Evolutionary conservation across 2,888 invertebrate genomes (phyloP), one percentile per base, ranked within the genome.

Genomic region (Rotaria sp.): DNA sequence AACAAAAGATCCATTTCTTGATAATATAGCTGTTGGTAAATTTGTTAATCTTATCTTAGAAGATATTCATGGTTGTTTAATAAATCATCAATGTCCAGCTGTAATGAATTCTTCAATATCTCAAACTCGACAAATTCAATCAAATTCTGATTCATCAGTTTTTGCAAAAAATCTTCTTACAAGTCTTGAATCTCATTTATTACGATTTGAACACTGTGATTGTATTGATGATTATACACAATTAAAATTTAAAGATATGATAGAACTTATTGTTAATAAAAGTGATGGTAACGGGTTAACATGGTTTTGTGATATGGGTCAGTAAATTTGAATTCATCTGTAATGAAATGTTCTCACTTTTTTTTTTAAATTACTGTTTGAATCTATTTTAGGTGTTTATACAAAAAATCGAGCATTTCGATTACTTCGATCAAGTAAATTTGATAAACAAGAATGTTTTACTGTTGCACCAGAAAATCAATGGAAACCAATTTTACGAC

Each of bases 331-430:
- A 21, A 52, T 24, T 4, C 2, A 5, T 52, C 13, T 15, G 15
- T 15, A 48, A 48, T n/a, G n/a, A n/a, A n/a, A n/a, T n/a, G n/a
- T n/a, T n/a, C n/a, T n/a, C n/a, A n/a, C n/a, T n/a, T n/a, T 41
- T 50, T 15, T 13, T 15, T 50, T 50, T 15, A 52, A 52, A 52
- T 15, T 52, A n/a, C n/a, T n/a, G n/a, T n/a, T n/a, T n/a, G 21
- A 15, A 52, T 88, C 88, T 91, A 86, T 92, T 92, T 88, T 91
- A 89, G 91, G 92, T 86, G 93, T 93, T 52, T 93, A 93, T 88
- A 92, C 93, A 0, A 93, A 92, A 89, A 93, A 93, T 88, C 90
- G 93, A 85, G 93, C 93, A 89, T 93, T 93, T 88, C 90, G 93
- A 75, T 88, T 93, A 57, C 93, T 91, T 86, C 90, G 91, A 84